Evolutionary conservation across 1,140 invertebrate species (phyloP).

Genomic region (Pararge aegeria): DNA sequence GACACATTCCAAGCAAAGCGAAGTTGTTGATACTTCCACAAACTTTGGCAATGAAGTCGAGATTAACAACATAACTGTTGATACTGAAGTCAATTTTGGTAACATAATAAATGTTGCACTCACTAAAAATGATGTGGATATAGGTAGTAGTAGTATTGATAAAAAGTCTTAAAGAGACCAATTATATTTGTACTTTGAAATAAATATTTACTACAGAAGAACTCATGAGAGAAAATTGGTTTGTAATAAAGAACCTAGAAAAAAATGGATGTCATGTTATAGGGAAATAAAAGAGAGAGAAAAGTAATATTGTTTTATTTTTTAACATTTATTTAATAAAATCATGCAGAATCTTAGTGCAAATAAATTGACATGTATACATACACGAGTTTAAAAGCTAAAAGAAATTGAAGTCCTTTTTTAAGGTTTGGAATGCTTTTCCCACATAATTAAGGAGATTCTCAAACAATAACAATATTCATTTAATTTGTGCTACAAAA

Average conservation of each 20-base stretch:
- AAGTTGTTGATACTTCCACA: slow-evolving; percentile 50
- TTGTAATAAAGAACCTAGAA: not conserved
- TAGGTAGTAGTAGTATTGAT: slow-evolving; percentile 51
- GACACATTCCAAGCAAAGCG: slow-evolving; percentile 51
- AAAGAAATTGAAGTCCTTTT: too few species aligned
- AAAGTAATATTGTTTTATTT: not conserved
- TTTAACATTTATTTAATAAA: not conserved
- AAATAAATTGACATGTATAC: too few species aligned
- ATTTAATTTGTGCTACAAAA: too few species aligned
- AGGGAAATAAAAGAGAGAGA: slow-evolving; percentile 1
- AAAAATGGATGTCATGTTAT: not conserved
- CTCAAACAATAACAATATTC: too few species aligned
- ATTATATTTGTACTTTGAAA: slow-evolving; percentile 17
- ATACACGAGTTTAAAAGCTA: too few species aligned
- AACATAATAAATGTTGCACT: slow-evolving; percentile 43
- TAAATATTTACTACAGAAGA: not conserved
- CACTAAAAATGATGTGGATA: slow-evolving; percentile 36
- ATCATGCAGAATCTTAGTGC: too few species aligned
- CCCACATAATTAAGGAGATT: too few species aligned
- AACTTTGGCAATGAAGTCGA: slow-evolving; percentile 59
- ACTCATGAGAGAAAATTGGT: not conserved
- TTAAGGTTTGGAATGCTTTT: too few species aligned
- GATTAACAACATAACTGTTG: slow-evolving; percentile 32
- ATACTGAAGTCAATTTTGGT: slow-evolving; percentile 52
- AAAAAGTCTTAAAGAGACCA: slow-evolving; percentile 62